These are phyloP conservation scores for Pyrrhosoma nymphula DNA, from an alignment of 2,888 invertebrate species.

Conservation along the genomic window DNA sequence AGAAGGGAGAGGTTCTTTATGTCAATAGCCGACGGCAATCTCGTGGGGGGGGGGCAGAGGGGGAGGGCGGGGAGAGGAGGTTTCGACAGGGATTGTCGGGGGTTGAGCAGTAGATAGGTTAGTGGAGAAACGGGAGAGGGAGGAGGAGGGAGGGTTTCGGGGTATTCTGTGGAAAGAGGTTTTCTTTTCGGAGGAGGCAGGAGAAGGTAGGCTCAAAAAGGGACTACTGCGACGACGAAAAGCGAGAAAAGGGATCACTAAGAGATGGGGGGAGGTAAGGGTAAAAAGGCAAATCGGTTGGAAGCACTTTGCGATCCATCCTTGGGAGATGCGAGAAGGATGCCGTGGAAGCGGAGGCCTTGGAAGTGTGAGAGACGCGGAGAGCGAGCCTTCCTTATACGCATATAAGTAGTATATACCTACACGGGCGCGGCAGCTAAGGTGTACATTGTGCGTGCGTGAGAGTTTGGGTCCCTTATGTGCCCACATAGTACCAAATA, in stretches of 20 bases:
- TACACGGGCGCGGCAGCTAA: background rate
- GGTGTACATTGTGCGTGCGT: background rate
- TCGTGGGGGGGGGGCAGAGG: background rate
- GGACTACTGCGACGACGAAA: background rate
- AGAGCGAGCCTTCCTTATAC: background rate
- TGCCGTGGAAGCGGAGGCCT: too few relatives aligned
- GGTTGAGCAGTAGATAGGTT: background rate
- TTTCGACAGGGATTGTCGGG: background rate
- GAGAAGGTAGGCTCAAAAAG: background rate
- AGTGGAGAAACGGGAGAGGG: background rate
- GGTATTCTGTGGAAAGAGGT: background rate
- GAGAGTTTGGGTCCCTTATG: background rate
- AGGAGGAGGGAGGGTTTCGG: background rate
- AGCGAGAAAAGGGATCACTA: background rate
- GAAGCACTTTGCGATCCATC: slow-evolving; percentile 36
- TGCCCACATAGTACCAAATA: background rate
- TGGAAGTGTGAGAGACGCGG: background rate
- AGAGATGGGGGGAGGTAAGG: background rate
- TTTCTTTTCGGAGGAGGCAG: background rate
- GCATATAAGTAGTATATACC: background rate
- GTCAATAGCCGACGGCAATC: slow-evolving; percentile 13
- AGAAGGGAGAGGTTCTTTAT: background rate
- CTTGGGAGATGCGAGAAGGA: background rate
- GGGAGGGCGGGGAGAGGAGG: background rate
- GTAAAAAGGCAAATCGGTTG: slow-evolving; percentile 34